Evolutionary conservation across 2,888 invertebrate genomes (phyloP), one percentile per base, ranked within the genome.

Genomic region (Eupithecia pulchellata): DNA sequence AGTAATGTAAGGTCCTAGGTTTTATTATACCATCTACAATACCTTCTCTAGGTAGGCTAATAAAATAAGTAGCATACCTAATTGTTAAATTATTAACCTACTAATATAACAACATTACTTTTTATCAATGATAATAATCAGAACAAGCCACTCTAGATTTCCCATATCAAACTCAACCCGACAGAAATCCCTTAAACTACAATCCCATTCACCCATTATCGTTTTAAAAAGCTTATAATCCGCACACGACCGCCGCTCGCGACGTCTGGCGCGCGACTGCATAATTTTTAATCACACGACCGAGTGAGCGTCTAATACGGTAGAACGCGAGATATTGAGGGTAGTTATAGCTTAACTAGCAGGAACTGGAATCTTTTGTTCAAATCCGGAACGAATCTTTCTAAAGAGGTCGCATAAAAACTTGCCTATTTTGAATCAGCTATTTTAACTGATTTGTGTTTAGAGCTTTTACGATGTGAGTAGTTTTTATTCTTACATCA

Each of bases 211-310:
- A 72, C 72, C 77, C 57, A 77, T 77, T 84, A 88, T 86, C 86
- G 82, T 88, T 89, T 89, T 90, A 89, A 92, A 89, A 86, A 86
- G 86, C 86, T 89, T 89, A 89, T 85, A 87, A 86, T 83, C 82
- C 68, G 85, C 91, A 88, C 89, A 89, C 84, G 90, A 76, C 89
- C 85, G 80, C 75, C 75, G 82, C 79, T 82, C 80, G 73, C 84
- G 85, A 78, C 80, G 81, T 79, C 75, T 79, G 82, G 79, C 82
- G 83, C 86, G 84, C 86, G 86, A 82, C 82, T 86, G 91, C 90
- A 92, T 93, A 93, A 93, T 94, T 93, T 93, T 93, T 94, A 94
- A 94, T 94, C 91, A 92, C 89, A 90, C 93, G 93, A 92, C 85
- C 83, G 93, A 91, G 89, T 92, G 89, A 89, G 91, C 93, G 92